Percentiles rank a stretch among this genome's conserved stretches.
These are phyloP conservation scores for Prunella strophiata DNA, from an alignment of 2,797 vertebrate species.

Conservation along the genomic window DNA sequence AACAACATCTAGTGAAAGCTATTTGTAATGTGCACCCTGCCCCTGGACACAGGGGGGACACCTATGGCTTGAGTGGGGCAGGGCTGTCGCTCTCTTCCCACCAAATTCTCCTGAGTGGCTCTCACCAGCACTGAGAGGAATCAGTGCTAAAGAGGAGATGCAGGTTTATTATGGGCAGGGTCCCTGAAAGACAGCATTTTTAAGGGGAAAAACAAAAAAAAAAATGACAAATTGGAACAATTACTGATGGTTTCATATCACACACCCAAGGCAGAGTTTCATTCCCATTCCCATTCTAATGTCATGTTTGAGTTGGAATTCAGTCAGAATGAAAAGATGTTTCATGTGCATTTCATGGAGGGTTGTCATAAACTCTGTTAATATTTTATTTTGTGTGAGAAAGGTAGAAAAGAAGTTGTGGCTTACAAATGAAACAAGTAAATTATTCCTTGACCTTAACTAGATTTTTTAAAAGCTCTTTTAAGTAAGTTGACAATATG, in stretches of 20 bases:
- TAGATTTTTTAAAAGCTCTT: neutral
- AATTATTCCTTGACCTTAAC: neutral
- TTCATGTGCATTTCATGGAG: neutral
- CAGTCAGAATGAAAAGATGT: neutral
- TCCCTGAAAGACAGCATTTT: neutral
- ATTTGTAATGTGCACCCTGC: neutral
- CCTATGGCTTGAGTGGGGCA: fast-evolving
- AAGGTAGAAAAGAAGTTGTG: neutral
- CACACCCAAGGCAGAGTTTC: neutral
- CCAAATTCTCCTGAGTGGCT: neutral
- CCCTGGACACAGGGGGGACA: neutral
- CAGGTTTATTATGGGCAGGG: neutral
- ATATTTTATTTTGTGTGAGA: neutral
- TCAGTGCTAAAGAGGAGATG: neutral
- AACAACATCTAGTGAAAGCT: neutral
- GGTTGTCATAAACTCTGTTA: neutral
- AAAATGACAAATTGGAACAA: neutral
- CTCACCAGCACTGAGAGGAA: neutral
- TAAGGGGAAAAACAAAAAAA: neutral
- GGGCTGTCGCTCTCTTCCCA: neutral
- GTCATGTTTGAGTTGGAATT: neutral
- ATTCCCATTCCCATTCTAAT: neutral
- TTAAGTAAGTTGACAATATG: neutral
- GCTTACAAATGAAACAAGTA: neutral
- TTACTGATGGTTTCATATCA: neutral